Evolutionary conservation across 2,113 vertebrate species (phyloP).

Genomic region (Marmota monax): DNA sequence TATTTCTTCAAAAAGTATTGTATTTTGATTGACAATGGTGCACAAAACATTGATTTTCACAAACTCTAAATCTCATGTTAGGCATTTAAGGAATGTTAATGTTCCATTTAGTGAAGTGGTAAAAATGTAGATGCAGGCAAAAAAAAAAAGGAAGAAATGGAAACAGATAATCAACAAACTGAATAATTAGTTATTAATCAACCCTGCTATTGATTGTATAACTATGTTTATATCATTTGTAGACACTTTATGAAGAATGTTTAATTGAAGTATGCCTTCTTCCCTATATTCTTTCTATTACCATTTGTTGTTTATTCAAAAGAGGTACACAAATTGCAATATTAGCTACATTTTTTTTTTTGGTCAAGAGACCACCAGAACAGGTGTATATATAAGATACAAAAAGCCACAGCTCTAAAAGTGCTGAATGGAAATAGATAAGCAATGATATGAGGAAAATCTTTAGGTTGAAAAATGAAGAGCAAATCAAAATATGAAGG

Average conservation of each 20-base stretch:
- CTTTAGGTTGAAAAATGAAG: conserved; percentile 30
- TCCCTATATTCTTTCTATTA: not conserved
- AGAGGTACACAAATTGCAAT: not conserved
- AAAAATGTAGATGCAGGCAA: not conserved
- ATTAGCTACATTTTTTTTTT: conserved; percentile 26
- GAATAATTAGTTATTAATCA: conserved; percentile 30
- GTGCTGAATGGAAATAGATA: not conserved
- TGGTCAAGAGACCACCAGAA: not conserved
- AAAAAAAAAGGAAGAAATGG: not conserved
- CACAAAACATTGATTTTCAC: not conserved
- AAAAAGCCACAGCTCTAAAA: not conserved
- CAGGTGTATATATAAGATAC: not conserved
- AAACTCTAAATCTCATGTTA: conserved; percentile 15
- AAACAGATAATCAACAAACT: conserved; percentile 20
- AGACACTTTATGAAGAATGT: not conserved
- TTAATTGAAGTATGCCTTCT: not conserved
- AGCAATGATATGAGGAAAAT: conserved; percentile 12
- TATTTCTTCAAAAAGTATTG: not conserved
- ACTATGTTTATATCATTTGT: not conserved
- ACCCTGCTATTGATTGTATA: not conserved
- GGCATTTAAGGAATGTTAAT: conserved; percentile 6
- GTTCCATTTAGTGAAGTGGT: conserved; percentile 34
- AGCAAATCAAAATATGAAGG: conserved; percentile 19
- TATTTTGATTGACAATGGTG: not conserved
- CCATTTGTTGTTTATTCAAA: not conserved